These are phyloP conservation scores for Tinamus guttatus DNA, from an alignment of 2,113 vertebrate genomes.

Conservation along the genomic window DNA sequence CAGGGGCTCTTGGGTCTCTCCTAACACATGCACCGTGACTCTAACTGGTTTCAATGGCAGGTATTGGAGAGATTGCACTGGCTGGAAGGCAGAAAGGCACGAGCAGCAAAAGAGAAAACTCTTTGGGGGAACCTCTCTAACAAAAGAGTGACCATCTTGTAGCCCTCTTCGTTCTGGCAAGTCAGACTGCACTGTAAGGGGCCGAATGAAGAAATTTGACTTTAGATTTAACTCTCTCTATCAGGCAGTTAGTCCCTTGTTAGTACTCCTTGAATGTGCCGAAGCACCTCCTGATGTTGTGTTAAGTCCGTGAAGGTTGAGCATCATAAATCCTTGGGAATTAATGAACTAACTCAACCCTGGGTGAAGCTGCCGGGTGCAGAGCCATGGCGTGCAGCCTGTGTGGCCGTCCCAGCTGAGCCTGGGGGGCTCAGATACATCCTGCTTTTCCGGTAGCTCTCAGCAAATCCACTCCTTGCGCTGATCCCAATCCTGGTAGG, in stretches of 20 bases:
- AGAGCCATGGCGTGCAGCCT: neutral
- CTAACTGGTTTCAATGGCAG: neutral
- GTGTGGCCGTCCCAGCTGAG: neutral
- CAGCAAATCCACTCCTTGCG: neutral
- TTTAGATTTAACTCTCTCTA: conserved; percentile 31
- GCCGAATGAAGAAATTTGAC: rapidly evolving
- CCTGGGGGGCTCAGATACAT: neutral
- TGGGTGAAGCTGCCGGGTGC: rapidly evolving
- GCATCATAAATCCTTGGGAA: conserved; percentile 18
- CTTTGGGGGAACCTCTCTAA: neutral
- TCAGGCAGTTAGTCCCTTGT: neutral
- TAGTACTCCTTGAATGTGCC: neutral
- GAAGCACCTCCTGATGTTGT: neutral
- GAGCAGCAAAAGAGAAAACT: neutral
- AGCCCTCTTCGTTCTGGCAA: neutral
- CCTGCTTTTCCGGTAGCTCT: neutral
- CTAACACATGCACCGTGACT: neutral
- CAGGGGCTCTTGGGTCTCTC: neutral
- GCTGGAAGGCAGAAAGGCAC: neutral
- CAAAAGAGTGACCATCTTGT: neutral
- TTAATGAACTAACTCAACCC: neutral
- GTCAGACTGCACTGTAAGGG: neutral
- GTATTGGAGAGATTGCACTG: neutral
- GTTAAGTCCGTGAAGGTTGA: conserved; percentile 2
- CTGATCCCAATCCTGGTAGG: neutral